These are phyloP conservation scores for Sardina pilchardus DNA, from an alignment of 2,113 vertebrate genomes.

Conservation along the genomic window DNA sequence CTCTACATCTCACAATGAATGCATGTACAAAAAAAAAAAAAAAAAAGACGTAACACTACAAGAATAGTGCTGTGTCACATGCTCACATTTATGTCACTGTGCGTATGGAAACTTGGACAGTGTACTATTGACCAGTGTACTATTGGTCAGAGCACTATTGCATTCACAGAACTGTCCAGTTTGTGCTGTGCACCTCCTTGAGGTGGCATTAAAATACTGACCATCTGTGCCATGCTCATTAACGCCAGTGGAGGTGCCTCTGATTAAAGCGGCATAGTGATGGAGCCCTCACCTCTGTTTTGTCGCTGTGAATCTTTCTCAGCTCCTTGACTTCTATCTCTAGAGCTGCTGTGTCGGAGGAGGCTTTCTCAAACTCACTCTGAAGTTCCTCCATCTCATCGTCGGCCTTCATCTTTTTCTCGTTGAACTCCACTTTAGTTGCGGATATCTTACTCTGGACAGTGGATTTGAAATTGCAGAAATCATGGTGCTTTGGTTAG, in stretches of 20 bases:
- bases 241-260: not conserved
- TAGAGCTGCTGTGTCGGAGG: conserved; percentile 47
- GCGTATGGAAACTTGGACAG: no score
- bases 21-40: no score
- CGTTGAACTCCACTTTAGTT: conserved; percentile 38
- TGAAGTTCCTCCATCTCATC: conserved; percentile 53
- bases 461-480: conserved; percentile 19
- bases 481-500: not conserved
- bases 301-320: conserved; percentile 39
- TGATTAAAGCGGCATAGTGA: not conserved
- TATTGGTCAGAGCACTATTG: not conserved
- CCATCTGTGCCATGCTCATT: conserved; percentile 1
- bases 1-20: no score
- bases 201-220: not conserved
- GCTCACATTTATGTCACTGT: no score
- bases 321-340: conserved; percentile 56
- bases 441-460: conserved; percentile 51
- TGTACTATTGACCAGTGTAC: not conserved
- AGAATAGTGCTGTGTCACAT: no score
- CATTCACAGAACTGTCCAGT: not conserved
- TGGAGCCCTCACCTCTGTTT: conserved; percentile 43
- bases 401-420: conserved; percentile 37
- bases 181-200: not conserved
- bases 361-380: conserved; percentile 53
- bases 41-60: no score